These are phyloP conservation scores for Macroramphosus scolopax DNA, from an alignment of 2,797 vertebrate species.

Conservation along the genomic window DNA sequence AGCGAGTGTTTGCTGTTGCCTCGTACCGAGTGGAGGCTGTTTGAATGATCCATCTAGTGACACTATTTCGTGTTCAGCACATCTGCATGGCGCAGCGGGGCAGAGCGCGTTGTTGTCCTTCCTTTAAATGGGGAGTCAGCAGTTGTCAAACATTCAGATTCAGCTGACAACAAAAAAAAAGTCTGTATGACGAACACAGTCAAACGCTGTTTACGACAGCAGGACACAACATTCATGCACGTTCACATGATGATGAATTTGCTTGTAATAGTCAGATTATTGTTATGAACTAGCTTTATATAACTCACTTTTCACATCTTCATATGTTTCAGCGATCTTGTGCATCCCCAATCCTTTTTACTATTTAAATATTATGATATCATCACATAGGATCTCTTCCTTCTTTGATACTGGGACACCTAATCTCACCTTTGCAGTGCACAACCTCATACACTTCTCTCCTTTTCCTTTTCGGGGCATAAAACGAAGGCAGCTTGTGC, in stretches of 20 bases:
- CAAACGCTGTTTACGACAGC: slow-evolving; percentile 24
- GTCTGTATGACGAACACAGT: too few relatives aligned
- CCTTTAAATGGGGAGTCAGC: slow-evolving; percentile 20
- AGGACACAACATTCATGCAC: not conserved
- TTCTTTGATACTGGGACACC: slow-evolving; percentile 11
- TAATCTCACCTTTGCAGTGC: slow-evolving; percentile 17
- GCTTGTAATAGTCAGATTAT: too few relatives aligned
- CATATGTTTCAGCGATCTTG: too few relatives aligned
- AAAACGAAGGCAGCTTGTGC: slow-evolving; percentile 10
- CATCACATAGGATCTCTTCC: too few relatives aligned
- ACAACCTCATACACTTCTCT: slow-evolving; percentile 15
- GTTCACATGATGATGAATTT: not conserved
- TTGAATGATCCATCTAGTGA: not conserved
- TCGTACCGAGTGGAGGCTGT: too few relatives aligned
- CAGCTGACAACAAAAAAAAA: too few relatives aligned
- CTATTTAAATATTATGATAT: too few relatives aligned
- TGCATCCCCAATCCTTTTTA: too few relatives aligned
- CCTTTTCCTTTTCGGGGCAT: slow-evolving; percentile 59
- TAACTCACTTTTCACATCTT: too few relatives aligned
- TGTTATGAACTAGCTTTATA: too few relatives aligned
- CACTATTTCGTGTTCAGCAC: slow-evolving; percentile 16
- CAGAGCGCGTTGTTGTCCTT: slow-evolving; percentile 2
- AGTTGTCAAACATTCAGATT: slow-evolving; percentile 16
- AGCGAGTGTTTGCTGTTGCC: not conserved
- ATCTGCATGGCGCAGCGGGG: slow-evolving; percentile 6